Evolutionary conservation across 1,140 invertebrate species (phyloP).

Genomic region (Harpegnathos saltator): DNA sequence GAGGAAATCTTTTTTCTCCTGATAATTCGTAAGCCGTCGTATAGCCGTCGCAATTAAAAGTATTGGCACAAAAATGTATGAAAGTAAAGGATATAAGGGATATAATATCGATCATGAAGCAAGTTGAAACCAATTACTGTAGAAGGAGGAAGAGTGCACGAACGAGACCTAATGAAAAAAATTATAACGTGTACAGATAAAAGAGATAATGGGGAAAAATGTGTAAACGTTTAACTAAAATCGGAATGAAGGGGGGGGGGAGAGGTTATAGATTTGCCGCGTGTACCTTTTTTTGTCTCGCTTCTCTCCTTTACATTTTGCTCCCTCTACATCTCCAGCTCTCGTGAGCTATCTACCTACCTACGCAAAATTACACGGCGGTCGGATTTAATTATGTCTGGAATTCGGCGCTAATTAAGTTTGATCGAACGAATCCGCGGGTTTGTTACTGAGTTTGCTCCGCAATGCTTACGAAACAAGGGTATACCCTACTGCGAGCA

Average conservation of each 20-base stretch:
- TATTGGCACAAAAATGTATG: no score
- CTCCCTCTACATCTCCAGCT: constrained; percentile 18
- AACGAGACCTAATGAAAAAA: no score
- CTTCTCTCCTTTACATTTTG: constrained; percentile 51
- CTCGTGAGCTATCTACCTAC: constrained; percentile 48
- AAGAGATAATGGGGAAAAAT: no score
- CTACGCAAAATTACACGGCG: constrained; percentile 75
- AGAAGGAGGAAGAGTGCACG: no score
- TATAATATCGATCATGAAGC: no score
- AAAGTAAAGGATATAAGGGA: no score
- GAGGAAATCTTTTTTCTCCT: constrained; percentile 39
- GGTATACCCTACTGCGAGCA: constrained; percentile 75
- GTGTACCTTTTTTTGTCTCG: constrained; percentile 31
- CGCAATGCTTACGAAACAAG: constrained; percentile 82
- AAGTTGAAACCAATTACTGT: no score
- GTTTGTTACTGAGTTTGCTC: constrained; percentile 82
- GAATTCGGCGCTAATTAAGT: constrained; percentile 85
- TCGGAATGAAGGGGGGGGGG: no score
- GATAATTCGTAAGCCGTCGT: neutral
- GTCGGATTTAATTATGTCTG: constrained; percentile 84
- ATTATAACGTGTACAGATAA: no score
- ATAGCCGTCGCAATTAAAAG: constrained; percentile 27
- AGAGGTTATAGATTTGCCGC: no score
- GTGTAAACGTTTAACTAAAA: no score
- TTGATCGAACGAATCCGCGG: constrained; percentile 84